Base-by-base conservation (phyloP, 2,888 invertebrate species). In the Machimus atricapillus region DNA sequence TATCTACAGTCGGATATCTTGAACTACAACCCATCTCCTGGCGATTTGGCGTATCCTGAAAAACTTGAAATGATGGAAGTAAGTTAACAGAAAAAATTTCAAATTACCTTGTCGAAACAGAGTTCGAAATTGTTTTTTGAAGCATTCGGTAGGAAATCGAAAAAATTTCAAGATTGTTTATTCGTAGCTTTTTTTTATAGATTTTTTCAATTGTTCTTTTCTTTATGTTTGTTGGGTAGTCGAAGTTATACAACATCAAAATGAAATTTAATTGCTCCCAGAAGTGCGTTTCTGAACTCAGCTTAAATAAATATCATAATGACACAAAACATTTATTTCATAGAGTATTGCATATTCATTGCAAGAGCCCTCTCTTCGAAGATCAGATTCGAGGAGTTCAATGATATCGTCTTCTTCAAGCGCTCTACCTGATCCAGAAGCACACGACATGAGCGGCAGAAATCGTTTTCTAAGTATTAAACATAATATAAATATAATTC, bases 1-100 rank as follows among this genome's bases (percentile, higher is more conserved):
- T 99, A 98, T 92, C 95, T 99, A 88, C 96, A 97, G 86, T 96
- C 96, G 0, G 99, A 99, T 93, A 97, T 99, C 89, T 93, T 97
- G 87, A 94, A 95, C 89, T 97, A 97, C 91, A 95, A 96, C 88
- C 97, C 99, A 0, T 98, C 98, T 14, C 95, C 96, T 5, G 99
- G 99, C 0, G 99, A 99, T 93, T 94, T 99, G 88, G 98, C 99
- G 0, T 99, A 99, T 93, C 99, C 99, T 0, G 98, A 98, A 90
- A 99, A 99, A 92, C 93, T 99, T 88, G 95, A 97, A 92, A 98
- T 99, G 97, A 99, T 99, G 98, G 98, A 98, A 94, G 97, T 94
- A 40, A 37, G 27, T 76, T 76, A 4, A 37, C n/a, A 46, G 1
- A 16, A 14, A 14, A 16, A 46, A 14, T 46, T 46, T 4, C 3